Conservation (phyloP, 1,140 invertebrate genomes). For the Leptinotarsa defecta region DNA sequence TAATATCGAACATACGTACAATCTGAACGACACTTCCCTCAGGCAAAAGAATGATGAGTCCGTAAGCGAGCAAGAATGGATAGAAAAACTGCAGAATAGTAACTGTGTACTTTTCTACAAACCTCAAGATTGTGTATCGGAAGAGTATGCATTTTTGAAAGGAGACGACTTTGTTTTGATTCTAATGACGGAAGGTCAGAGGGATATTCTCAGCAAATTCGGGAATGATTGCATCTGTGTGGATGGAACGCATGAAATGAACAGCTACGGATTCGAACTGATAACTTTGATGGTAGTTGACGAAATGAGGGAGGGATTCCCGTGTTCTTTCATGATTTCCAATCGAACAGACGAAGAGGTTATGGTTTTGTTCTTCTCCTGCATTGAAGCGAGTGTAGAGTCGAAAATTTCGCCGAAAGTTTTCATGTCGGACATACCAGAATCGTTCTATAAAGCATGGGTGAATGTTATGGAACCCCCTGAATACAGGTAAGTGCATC, state of each 20-base stretch:
- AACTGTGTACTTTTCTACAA: constrained; percentile 27
- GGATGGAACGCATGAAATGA: constrained; percentile 32
- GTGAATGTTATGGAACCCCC: constrained; percentile 24
- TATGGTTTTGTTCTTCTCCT: constrained; percentile 25
- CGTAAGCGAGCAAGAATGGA: constrained; percentile 25
- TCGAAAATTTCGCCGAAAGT: constrained; percentile 17
- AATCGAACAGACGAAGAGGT: constrained; percentile 29
- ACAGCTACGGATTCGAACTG: constrained; percentile 30
- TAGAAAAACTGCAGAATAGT: constrained; percentile 4
- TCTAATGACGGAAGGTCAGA: constrained; percentile 31
- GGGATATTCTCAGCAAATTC: constrained; percentile 5
- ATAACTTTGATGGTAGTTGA: constrained; percentile 31
- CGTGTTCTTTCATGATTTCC: constrained; percentile 32
- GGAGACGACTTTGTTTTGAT: constrained; percentile 32
- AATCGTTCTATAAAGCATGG: constrained; percentile 32
- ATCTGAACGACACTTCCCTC: constrained; percentile 18
- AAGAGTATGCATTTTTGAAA: constrained; percentile 22
- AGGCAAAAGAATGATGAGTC: constrained; percentile 28
- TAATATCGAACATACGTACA: constrained; percentile 30
- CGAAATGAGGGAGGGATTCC: constrained; percentile 29
- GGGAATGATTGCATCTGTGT: constrained; percentile 32
- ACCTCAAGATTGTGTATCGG: constrained; percentile 9
- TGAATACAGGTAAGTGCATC: constrained; percentile 14
- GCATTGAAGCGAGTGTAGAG: constrained; percentile 16
- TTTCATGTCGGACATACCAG: constrained; percentile 36